Base-by-base conservation (phyloP, 1,140 invertebrate species). In the fruit fly (Drosophila melanogaster) region DNA sequence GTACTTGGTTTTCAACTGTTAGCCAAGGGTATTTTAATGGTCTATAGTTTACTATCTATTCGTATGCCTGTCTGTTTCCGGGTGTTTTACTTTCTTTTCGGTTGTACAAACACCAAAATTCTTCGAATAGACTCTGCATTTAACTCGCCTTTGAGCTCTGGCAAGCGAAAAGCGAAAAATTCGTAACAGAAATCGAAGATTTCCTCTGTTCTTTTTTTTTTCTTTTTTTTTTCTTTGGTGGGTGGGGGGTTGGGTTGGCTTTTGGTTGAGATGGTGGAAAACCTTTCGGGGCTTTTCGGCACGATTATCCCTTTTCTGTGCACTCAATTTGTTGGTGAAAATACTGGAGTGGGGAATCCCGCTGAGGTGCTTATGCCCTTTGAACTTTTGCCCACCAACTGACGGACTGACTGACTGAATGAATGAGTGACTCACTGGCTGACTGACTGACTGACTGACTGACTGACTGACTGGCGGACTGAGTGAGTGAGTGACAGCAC, bases 291-390 rank as follows among this genome's bases (percentile, higher is more conserved):
- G 59, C 56, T 79, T 61, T 76, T 83, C 80, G 80, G 55, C 80
- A 80, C 80, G 81, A 85, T 85, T 84, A 84, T 84, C 81, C 80
- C 61, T 80, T 85, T 76, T 76, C 73, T 74, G 77, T 80, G 77
- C 81, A 84, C 81, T 85, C 80, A 84, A 84, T 84, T 84, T 85
- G 77, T 65, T 67, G 73, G 60, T 30, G 54, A 38, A 56, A 61
- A 41, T 33, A 14, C 35, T 65, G 53, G 60, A 51, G 62, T 54
- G 62, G 67, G 58, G 79, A 73, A 83, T 60, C 62, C 62, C 40
- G 19, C 38, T 44, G 50, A 83, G 79, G 70, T 83, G 79, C 73
- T 59, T 67, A 53, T 70, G 72, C 81, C 72, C 81, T 84, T 84
- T 84, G 81, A 85, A 80, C 81, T 57, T 71, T 47, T 57, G 41